Evolutionary conservation across 2,113 vertebrate species (phyloP), one percentile per base, ranked within the genome.

Genomic region (Bucco capensis): DNA sequence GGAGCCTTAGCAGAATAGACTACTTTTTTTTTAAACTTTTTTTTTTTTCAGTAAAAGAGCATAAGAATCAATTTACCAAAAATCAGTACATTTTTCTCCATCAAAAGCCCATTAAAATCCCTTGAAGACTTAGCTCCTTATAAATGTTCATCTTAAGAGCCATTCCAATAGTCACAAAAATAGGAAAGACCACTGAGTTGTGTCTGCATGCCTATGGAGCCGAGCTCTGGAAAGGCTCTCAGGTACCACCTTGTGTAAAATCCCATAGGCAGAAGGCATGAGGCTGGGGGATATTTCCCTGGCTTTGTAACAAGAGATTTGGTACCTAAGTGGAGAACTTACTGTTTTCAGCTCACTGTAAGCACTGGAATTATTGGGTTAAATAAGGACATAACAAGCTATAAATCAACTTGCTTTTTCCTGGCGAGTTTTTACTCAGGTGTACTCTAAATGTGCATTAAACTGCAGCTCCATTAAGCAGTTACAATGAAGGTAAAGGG

Each of bases 401-500:
- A 97, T 98, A 97, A 98, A 98, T 98, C 97, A 98, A 95, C 88
- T 66, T 89, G 95, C 96, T 96, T 97, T 97, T 97, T 97, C 74
- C 96, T 96, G 94, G 88, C 81, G 97, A 97, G 97, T 97, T 97
- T 97, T 97, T 96, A 97, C 97, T 98, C 97, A 98, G 97, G 97
- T 98, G 97, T 97, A 96, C 97, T 98, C 97, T 97, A 97, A 98
- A 98, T 97, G 98, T 97, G 97, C 98, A 98, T 97, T 98, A 98
- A 98, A 98, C 98, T 96, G 96, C 96, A 95, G 98, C 97, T 98
- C 98, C 98, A 98, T 98, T 98, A 98, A 98, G 97, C 98, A 98
- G 98, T 98, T 98, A 98, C 98, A 98, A 95, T 97, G 98, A 98
- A 98, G 98, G 98, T 97, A 98, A 98, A 98, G 98, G 98, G 97